Evolutionary conservation across 2,888 invertebrate species (phyloP), one percentile per base, ranked within the genome.

Genomic region (Emesis russula): DNA sequence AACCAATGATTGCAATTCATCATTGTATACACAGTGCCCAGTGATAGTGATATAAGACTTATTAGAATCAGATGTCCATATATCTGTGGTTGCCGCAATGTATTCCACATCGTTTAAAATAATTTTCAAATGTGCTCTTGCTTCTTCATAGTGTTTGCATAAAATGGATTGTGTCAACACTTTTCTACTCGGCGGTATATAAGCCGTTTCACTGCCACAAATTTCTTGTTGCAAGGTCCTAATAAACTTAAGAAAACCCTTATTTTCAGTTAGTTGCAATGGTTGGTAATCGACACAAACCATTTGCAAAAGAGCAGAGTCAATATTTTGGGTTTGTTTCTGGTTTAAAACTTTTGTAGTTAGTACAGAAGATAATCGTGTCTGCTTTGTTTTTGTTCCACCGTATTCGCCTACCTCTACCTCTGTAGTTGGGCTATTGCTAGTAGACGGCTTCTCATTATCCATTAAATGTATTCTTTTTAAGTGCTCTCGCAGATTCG

Each of bases 11-110:
- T 63, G 81, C 70, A 85, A 68, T 78, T 85, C 48, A 76, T 71
- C 36, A 70, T 86, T 78, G 78, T 82, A 82, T 25, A 86, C 18
- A 33, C 78, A 79, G 73, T 87, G 87, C 38, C 70, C 74, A 83
- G 87, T 83, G 5, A 76, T 76, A 83, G 77, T 83, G 83, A 83
- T 78, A 83, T 79, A 83, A 11, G 80, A 80, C 63, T 86, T 86
- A 79, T 86, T 82, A 86, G 81, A 82, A 78, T 82, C 82, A 82
- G 86, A 81, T 80, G 83, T 83, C 87, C 87, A 81, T 75, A 80
- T 83, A 80, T 87, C 80, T 53, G 87, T 83, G 58, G 87, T 87
- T 33, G 77, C 83, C 58, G 87, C 68, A 66, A 87, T 76, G 18
- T 87, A 80, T 68, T 87, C 63, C 41, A 87, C 83, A 77, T 83